Evolutionary conservation across 2,888 invertebrate species (phyloP).

Genomic region (Phlogophora meticulosa): DNA sequence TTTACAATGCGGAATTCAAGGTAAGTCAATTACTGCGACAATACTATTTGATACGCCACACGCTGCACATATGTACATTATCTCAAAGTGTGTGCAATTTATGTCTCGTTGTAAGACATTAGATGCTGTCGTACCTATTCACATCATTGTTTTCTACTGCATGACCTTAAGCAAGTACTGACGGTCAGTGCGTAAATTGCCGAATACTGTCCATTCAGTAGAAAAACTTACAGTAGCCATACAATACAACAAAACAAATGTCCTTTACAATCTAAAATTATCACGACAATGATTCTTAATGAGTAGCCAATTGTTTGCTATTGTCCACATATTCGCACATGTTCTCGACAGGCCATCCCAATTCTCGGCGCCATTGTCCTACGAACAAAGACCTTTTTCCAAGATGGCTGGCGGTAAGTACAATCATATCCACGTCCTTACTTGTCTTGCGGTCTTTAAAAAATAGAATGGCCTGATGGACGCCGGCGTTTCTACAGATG

Average conservation of each 20-base stretch:
- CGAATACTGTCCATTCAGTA: slow-evolving; percentile 40
- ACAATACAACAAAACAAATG: slow-evolving; percentile 58
- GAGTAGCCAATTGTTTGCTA: slow-evolving; percentile 80
- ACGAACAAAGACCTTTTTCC: slow-evolving; percentile 79
- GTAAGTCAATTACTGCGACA: slow-evolving; percentile 22
- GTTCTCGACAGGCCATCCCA: slow-evolving; percentile 79
- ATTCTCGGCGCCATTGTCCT: slow-evolving; percentile 84
- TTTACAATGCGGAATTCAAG: slow-evolving; percentile 24
- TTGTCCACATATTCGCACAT: slow-evolving; percentile 78
- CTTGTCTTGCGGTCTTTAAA: slow-evolving; percentile 52
- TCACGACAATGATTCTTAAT: slow-evolving; percentile 70
- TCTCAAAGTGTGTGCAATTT: slow-evolving; percentile 39
- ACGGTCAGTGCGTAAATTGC: slow-evolving; percentile 47
- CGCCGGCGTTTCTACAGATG: slow-evolving; percentile 46
- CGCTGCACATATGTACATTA: slow-evolving; percentile 19
- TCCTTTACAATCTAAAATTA: slow-evolving; percentile 65
- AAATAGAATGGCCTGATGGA: slow-evolving; percentile 52
- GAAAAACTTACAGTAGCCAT: slow-evolving; percentile 47
- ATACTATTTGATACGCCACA: slow-evolving; percentile 16
- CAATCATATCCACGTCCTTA: slow-evolving; percentile 66
- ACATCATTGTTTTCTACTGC: slow-evolving; percentile 47
- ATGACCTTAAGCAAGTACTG: slow-evolving; percentile 40
- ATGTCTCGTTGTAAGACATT: slow-evolving; percentile 20
- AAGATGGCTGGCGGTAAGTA: slow-evolving; percentile 73
- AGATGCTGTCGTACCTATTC: slow-evolving; percentile 35